Conservation (phyloP, 2,113 vertebrate species). For the Oncorhynchus keta region DNA sequence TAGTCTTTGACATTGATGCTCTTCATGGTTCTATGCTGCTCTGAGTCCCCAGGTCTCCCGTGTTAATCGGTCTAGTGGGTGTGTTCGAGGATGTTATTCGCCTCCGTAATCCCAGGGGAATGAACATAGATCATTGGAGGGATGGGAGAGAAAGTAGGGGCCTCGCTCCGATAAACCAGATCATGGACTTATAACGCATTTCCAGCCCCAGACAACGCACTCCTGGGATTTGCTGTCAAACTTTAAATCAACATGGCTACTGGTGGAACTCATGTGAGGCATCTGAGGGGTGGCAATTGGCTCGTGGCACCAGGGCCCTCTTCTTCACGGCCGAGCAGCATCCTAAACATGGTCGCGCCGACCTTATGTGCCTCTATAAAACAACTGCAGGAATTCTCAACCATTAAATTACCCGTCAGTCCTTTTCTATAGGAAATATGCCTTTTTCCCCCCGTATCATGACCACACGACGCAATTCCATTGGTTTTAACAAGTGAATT, state of each 20-base stretch:
- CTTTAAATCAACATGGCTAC: constrained; percentile 57
- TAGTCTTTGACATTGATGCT: constrained; percentile 52
- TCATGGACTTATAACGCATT: constrained; percentile 50
- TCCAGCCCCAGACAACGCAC: constrained; percentile 53
- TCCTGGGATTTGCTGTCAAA: constrained; percentile 66
- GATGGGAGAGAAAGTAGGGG: constrained; percentile 2
- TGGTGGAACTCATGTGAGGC: constrained; percentile 45
- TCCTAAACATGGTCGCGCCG: constrained; percentile 71
- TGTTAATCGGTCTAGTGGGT: constrained; percentile 55
- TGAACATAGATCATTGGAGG: constrained; percentile 60
- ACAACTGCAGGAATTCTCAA: constrained; percentile 73
- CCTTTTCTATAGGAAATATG: not conserved
- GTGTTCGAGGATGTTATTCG: constrained; percentile 39
- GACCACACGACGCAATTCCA: no score
- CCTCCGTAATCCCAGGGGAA: constrained; percentile 59
- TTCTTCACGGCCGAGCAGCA: constrained; percentile 61
- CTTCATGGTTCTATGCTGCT: constrained; percentile 52
- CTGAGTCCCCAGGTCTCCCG: constrained; percentile 40
- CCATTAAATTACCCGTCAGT: constrained; percentile 66
- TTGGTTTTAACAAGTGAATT: no score
- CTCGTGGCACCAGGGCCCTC: constrained; percentile 43
- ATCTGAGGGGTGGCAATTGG: constrained; percentile 54
- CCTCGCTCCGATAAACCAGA: constrained; percentile 50
- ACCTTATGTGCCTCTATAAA: constrained; percentile 74
- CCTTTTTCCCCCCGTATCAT: no score